Percentiles rank a stretch among this genome's conserved stretches.
Evolutionary conservation across 2,797 vertebrate genomes (phyloP).

Genomic region (Acanthopagrus latus): DNA sequence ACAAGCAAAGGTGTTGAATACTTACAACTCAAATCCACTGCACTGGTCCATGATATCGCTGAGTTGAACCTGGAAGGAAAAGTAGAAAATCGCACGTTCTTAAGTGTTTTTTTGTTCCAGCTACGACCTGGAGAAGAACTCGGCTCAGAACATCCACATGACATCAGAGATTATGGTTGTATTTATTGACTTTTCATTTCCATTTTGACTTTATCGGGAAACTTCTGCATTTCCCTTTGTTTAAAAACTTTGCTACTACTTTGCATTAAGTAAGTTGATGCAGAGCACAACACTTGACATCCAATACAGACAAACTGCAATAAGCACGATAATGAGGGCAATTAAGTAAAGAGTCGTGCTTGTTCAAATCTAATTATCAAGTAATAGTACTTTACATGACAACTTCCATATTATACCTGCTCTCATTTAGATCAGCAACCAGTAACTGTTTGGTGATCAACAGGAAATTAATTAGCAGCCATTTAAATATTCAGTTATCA

Average conservation of each 20-base stretch:
- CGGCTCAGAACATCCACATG: too few relatives aligned
- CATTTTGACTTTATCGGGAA: not conserved
- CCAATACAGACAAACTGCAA: not conserved
- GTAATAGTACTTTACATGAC: not conserved
- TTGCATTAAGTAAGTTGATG: not conserved
- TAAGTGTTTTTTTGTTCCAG: not conserved
- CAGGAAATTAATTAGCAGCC: not conserved
- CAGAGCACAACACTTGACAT: not conserved
- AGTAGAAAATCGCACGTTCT: not conserved
- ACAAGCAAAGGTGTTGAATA: slow-evolving; percentile 47
- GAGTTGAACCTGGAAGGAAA: slow-evolving; percentile 87
- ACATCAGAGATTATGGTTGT: not conserved
- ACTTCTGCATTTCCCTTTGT: not conserved
- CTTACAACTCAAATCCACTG: slow-evolving; percentile 98
- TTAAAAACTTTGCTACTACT: not conserved
- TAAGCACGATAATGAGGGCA: not conserved
- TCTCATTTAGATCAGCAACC: not conserved
- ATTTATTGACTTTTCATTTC: not conserved
- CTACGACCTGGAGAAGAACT: not conserved
- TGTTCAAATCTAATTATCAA: not conserved
- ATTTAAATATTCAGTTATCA: not conserved
- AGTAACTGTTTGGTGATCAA: not conserved
- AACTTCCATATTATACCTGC: not conserved
- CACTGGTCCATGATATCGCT: slow-evolving; percentile 98
- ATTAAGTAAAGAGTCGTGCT: not conserved